phyloP scores from a whole-genome alignment of 2,797 vertebrate genomes.

The Poecilia wingei region DNA sequence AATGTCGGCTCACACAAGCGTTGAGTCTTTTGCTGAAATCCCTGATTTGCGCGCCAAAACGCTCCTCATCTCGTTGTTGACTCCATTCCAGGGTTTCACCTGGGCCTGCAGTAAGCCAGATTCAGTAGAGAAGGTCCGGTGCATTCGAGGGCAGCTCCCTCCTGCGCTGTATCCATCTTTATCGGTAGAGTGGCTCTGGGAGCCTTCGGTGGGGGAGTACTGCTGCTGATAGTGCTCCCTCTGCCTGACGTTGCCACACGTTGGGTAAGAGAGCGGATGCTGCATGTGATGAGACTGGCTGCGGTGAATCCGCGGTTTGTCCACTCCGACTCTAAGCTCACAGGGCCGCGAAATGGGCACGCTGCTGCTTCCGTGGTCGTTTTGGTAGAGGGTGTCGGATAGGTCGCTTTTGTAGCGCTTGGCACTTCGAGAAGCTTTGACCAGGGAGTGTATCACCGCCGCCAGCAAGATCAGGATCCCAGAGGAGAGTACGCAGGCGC shows the following conservation, averaged over 20 bases:
- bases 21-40: constrained; percentile 86
- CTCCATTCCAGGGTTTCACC: constrained; percentile 84
- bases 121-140: constrained; percentile 82
- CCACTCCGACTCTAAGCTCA: constrained; percentile 71
- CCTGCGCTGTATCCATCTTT: constrained; percentile 73
- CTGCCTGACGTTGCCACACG: constrained; percentile 66
- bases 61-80: constrained; percentile 87
- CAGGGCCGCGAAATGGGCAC: constrained; percentile 51
- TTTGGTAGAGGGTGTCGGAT: constrained; percentile 79
- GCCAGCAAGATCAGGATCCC: constrained; percentile 85
- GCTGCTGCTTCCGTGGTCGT: constrained; percentile 70
- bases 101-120: constrained; percentile 79
- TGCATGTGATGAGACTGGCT: constrained; percentile 80
- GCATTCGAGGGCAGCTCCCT: constrained; percentile 67
- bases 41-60: constrained; percentile 79
- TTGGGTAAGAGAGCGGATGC: constrained; percentile 77
- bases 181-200: constrained; percentile 61
- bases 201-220: constrained; percentile 62
- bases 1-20: constrained; percentile 79
- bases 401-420: constrained; percentile 56
- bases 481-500: constrained; percentile 85
- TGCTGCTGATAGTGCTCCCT: constrained; percentile 65
- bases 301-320: constrained; percentile 67
- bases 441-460: constrained; percentile 79
- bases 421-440: constrained; percentile 71